phyloP scores from a whole-genome alignment of 2,888 invertebrate species.

The Nomada ferruginata region DNA sequence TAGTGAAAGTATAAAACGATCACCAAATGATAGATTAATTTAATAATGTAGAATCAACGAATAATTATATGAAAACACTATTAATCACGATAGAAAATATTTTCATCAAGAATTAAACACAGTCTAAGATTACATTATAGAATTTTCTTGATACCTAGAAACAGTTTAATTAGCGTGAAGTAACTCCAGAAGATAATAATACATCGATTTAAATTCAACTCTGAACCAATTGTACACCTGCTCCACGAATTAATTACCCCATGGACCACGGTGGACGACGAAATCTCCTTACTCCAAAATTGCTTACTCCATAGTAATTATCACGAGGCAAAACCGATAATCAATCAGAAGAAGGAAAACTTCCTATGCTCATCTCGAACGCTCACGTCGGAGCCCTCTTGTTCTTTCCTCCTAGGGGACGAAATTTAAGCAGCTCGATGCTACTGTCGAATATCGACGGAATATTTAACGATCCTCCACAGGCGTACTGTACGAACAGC shows the following conservation, averaged over 20 bases:
- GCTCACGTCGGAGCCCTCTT: not conserved
- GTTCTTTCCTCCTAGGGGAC: not conserved
- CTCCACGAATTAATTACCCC: not conserved
- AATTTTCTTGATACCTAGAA: too few species aligned
- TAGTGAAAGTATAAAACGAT: too few species aligned
- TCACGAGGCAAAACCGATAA: not conserved
- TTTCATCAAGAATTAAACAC: too few species aligned
- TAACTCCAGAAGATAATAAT: not conserved
- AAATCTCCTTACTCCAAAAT: slow-evolving; percentile 16
- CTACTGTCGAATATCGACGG: slow-evolving; percentile 54
- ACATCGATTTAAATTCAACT: not conserved
- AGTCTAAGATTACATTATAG: too few species aligned
- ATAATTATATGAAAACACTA: too few species aligned
- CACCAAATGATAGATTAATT: too few species aligned
- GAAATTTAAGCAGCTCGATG: slow-evolving; percentile 31
- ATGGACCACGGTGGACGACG: not conserved
- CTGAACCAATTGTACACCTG: not conserved
- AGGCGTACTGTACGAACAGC: slow-evolving; percentile 6
- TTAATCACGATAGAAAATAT: too few species aligned
- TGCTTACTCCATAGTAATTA: not conserved
- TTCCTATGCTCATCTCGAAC: slow-evolving; percentile 1
- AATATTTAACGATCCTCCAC: slow-evolving; percentile 62
- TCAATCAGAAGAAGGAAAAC: not conserved
- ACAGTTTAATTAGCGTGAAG: not conserved
- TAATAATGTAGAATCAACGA: too few species aligned